phyloP scores from a whole-genome alignment of 2,797 vertebrate genomes.

The Euthynnus affinis region DNA sequence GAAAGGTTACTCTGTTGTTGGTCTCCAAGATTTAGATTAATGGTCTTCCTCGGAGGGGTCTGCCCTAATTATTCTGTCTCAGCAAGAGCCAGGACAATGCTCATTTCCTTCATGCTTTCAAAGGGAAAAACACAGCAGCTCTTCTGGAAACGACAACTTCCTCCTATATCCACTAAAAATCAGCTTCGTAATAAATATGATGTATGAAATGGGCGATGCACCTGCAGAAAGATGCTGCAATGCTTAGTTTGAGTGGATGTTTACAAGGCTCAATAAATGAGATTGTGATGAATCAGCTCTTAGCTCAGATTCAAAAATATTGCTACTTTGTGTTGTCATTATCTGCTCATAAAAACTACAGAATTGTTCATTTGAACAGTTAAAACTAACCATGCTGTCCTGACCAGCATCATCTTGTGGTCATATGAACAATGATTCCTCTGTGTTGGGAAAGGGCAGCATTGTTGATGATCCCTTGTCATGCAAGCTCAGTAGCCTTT shows the following conservation, averaged over 20 bases:
- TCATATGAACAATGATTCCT: neutral
- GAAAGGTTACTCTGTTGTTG: constrained; percentile 50
- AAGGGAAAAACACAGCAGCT: constrained; percentile 27
- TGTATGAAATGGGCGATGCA: neutral
- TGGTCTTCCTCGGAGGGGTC: constrained; percentile 31
- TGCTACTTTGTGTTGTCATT: neutral
- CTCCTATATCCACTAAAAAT: neutral
- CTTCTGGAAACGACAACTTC: neutral
- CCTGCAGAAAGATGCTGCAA: neutral
- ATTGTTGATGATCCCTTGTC: neutral
- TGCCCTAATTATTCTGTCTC: constrained; percentile 36
- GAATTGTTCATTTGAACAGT: neutral
- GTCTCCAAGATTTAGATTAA: constrained; percentile 49
- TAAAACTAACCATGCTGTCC: too few relatives aligned
- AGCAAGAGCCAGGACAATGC: neutral
- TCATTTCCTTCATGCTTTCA: neutral
- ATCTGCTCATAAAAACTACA: neutral
- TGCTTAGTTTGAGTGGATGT: neutral
- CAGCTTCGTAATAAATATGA: neutral
- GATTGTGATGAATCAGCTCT: neutral
- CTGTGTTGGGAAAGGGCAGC: neutral
- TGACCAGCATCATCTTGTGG: neutral
- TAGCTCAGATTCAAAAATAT: neutral
- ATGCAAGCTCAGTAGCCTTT: neutral
- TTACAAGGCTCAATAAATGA: neutral